These are phyloP conservation scores for Drosophila takahashii DNA, from an alignment of 1,140 invertebrate species.

Conservation along the genomic window DNA sequence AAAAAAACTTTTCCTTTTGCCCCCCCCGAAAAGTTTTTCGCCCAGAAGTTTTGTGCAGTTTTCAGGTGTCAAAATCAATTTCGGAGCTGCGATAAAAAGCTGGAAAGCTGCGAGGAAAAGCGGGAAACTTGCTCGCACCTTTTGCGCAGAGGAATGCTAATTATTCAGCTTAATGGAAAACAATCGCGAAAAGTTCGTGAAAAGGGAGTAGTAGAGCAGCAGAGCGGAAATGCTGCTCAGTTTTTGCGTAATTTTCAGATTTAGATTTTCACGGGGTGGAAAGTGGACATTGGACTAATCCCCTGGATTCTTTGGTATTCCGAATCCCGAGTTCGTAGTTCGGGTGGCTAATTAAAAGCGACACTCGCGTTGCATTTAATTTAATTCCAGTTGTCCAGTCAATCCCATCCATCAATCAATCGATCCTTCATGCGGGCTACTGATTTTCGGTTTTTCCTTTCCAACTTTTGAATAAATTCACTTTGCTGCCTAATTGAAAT, in stretches of 20 bases:
- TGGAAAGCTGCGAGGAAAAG: conserved; percentile 20
- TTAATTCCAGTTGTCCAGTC: conserved; percentile 44
- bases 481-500: conserved; percentile 52
- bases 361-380: conserved; percentile 55
- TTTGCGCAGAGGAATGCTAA: conserved; percentile 58
- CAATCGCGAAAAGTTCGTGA: conserved; percentile 55
- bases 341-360: conserved; percentile 49
- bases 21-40: conserved; percentile 39
- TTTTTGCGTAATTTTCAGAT: conserved; percentile 12
- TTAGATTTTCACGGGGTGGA: conserved; percentile 5
- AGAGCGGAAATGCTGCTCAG: conserved; percentile 24
- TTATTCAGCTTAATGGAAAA: conserved; percentile 68
- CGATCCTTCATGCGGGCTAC: conserved; percentile 23
- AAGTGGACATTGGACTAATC: conserved; percentile 2
- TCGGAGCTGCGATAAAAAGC: conserved; percentile 44
- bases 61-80: conserved; percentile 80
- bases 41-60: conserved; percentile 45
- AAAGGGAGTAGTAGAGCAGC: conserved; percentile 1
- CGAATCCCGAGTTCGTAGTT: not conserved
- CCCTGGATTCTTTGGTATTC: not conserved
- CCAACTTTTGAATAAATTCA: conserved; percentile 29
- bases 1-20: conserved; percentile 21
- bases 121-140: conserved; percentile 26
- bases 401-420: conserved; percentile 51
- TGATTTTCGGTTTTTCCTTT: conserved; percentile 21